These are phyloP conservation scores for Erinaceus europaeus DNA, from an alignment of 2,113 vertebrate genomes.

Conservation along the genomic window DNA sequence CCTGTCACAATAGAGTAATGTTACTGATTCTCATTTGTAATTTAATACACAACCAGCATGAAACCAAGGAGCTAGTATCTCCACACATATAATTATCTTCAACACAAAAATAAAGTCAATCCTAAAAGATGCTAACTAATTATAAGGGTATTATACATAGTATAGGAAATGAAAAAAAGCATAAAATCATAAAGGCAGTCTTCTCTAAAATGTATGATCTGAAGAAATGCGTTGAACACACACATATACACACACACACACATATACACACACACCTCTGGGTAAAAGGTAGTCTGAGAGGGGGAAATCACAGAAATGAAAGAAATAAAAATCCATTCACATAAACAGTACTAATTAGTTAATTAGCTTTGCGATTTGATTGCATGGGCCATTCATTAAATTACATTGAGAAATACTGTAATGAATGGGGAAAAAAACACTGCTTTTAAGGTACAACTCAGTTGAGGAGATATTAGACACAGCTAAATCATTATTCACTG, in stretches of 20 bases:
- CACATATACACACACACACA: no score
- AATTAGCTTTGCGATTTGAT: slow-evolving; percentile 24
- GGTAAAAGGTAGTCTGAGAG: no score
- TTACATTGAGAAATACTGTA: no score
- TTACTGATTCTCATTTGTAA: background rate
- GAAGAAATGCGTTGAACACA: background rate
- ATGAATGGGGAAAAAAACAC: no score
- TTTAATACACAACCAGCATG: background rate
- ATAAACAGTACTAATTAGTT: background rate
- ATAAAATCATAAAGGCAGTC: slow-evolving; percentile 1
- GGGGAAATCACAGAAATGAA: background rate
- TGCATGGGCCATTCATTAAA: no score
- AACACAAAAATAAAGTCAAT: background rate
- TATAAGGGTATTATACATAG: background rate
- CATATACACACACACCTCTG: no score
- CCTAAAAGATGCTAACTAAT: background rate
- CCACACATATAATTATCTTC: background rate
- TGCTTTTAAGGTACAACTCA: no score
- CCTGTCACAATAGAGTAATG: background rate
- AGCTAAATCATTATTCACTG: no score
- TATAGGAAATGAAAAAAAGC: slow-evolving; percentile 19
- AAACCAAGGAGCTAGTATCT: background rate
- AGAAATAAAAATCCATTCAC: background rate
- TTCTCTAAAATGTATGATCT: background rate
- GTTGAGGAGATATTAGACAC: no score